Evolutionary conservation across 2,113 vertebrate genomes (phyloP).

Genomic region (Phylloscopus trochiloides): DNA sequence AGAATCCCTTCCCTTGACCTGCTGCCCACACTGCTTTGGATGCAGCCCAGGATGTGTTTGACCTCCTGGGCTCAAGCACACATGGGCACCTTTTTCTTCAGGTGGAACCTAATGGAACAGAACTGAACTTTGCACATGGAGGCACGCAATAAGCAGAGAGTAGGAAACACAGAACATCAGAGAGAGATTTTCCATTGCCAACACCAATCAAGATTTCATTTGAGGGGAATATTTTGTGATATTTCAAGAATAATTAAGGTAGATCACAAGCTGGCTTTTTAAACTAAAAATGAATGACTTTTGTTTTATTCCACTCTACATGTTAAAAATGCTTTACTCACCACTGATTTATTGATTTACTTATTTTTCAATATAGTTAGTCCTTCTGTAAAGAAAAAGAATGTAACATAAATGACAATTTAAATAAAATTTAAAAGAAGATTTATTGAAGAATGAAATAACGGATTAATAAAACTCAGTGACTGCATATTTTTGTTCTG

Average conservation of each 20-base stretch:
- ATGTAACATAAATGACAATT: not conserved
- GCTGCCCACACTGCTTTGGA: rapidly evolving
- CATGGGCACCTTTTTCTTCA: not conserved
- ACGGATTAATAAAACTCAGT: not conserved
- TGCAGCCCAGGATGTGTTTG: not conserved
- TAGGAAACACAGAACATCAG: not conserved
- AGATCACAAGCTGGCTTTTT: not conserved
- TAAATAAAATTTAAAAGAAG: not conserved
- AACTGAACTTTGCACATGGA: not conserved
- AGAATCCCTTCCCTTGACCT: not conserved
- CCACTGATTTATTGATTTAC: not conserved
- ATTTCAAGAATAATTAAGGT: not conserved
- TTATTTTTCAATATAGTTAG: not conserved
- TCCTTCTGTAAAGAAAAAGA: not conserved
- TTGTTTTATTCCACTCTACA: not conserved
- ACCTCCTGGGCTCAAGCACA: not conserved
- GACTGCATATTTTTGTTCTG: not conserved
- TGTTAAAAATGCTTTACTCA: not conserved
- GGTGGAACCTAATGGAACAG: not conserved
- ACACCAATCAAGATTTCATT: not conserved
- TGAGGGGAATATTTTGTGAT: not conserved
- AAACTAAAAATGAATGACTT: not conserved
- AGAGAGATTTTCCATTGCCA: not conserved
- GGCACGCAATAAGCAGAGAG: not conserved
- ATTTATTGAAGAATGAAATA: not conserved